Evolutionary conservation across 1,140 invertebrate genomes (phyloP).

Genomic region (Eulimnadia texana): DNA sequence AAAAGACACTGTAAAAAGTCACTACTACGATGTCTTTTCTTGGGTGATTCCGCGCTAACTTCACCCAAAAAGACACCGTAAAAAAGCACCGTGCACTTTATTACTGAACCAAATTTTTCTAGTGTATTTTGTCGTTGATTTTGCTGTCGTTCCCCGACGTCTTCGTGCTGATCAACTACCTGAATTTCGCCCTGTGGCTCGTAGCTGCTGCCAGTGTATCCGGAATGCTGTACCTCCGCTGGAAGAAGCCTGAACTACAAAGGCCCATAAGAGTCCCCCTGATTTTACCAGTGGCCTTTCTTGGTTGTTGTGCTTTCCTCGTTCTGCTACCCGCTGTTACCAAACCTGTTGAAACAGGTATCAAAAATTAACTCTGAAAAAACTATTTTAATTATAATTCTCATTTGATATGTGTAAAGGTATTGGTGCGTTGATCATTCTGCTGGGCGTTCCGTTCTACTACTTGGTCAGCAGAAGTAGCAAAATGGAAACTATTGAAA

Average conservation of each 20-base stretch:
- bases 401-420: neutral
- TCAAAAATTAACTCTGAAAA: neutral
- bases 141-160: conserved; percentile 57
- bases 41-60: no score
- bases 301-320: conserved; percentile 36
- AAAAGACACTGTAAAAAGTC: no score
- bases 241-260: conserved; percentile 49
- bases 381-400: neutral
- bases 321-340: conserved; percentile 35
- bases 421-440: neutral
- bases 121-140: conserved; percentile 53
- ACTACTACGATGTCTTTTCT: no score
- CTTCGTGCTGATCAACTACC: conserved; percentile 57
- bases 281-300: conserved; percentile 37
- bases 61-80: no score
- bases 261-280: conserved; percentile 65
- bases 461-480: neutral
- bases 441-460: neutral
- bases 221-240: conserved; percentile 60
- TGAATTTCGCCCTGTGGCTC: conserved; percentile 63
- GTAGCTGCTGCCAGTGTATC: conserved; percentile 57
- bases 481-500: neutral
- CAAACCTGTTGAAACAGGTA: conserved; percentile 28
- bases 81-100: neutral
- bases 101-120: conserved; percentile 23